Evolutionary conservation across 2,797 vertebrate genomes (phyloP).

Genomic region (Tapera naevia): DNA sequence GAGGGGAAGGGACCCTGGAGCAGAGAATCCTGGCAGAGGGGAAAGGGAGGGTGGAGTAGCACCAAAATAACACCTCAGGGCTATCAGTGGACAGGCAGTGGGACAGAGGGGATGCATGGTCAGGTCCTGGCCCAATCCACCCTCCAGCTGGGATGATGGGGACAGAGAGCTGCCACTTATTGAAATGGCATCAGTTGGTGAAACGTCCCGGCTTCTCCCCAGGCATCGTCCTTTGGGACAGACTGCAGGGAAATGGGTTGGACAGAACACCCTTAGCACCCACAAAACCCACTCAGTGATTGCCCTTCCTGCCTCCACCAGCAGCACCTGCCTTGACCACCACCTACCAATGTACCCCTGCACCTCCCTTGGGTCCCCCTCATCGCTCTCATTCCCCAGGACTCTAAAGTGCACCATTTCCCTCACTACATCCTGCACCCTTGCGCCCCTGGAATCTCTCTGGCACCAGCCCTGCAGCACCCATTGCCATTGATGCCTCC

Average conservation of each 20-base stretch:
- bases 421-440: not conserved
- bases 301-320: not conserved
- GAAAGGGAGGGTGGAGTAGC: not conserved
- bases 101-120: accelerated
- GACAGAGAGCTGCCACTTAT: not conserved
- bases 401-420: not conserved
- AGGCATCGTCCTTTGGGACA: not conserved
- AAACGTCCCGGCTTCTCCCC: not conserved
- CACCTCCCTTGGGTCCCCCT: no score
- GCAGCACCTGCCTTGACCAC: not conserved
- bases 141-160: not conserved
- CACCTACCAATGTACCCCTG: accelerated
- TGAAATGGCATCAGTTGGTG: not conserved
- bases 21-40: not conserved
- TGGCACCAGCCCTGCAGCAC: not conserved
- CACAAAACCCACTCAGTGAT: accelerated
- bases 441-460: not conserved
- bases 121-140: not conserved
- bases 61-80: accelerated
- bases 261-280: not conserved
- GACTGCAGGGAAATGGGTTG: not conserved
- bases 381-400: not conserved
- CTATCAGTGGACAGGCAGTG: accelerated
- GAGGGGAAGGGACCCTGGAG: not conserved
- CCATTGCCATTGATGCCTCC: accelerated